Conservation (phyloP, 2,113 vertebrate genomes). For the Ceyx melanurus region DNA sequence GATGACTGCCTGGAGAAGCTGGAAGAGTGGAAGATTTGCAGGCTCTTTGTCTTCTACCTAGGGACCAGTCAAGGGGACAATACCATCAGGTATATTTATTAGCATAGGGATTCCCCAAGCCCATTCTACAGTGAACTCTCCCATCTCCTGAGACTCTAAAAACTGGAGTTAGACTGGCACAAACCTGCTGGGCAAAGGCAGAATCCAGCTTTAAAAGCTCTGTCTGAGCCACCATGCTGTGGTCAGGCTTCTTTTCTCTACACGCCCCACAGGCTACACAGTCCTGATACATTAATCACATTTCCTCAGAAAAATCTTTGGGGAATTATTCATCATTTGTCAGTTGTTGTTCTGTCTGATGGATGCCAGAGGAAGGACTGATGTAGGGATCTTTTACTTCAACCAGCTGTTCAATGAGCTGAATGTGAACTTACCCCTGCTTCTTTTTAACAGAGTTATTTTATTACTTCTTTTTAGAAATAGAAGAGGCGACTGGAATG, state of each 20-base stretch:
- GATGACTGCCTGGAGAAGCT: too few relatives aligned
- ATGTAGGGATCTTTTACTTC: neutral
- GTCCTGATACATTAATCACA: neutral
- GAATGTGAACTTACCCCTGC: neutral
- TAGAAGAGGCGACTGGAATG: conserved; percentile 78
- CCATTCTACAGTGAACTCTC: neutral
- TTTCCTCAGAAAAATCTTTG: neutral
- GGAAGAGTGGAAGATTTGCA: conserved; percentile 15
- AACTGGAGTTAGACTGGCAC: neutral
- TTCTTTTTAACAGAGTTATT: neutral
- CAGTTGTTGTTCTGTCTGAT: neutral
- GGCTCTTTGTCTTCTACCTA: neutral
- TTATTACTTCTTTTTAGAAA: conserved; percentile 71
- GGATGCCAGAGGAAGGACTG: neutral
- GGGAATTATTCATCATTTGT: neutral
- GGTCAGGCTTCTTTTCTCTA: neutral
- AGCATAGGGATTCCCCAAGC: neutral
- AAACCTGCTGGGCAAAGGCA: neutral
- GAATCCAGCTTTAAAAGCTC: neutral
- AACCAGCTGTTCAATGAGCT: neutral
- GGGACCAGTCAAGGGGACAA: neutral
- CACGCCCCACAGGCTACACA: neutral
- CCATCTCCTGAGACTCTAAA: neutral
- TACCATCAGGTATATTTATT: neutral
- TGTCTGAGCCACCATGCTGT: neutral